phyloP scores from a whole-genome alignment of 2,113 vertebrate genomes.

The Apus apus region DNA sequence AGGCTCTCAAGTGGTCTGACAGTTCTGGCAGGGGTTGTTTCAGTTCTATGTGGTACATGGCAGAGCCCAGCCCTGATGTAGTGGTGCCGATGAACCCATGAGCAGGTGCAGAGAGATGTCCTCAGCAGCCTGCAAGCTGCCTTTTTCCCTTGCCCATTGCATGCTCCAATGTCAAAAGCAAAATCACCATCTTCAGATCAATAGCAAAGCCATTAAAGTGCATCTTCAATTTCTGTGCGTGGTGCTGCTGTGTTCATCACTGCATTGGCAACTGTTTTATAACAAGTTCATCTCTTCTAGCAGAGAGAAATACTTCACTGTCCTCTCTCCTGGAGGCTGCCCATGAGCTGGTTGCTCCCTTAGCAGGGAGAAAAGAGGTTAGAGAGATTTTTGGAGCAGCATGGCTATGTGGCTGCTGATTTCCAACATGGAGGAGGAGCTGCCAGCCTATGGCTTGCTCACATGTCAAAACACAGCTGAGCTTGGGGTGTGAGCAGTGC shows the following conservation, averaged over 20 bases:
- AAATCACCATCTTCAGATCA: conserved; percentile 32
- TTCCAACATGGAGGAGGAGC: neutral
- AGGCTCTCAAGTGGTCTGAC: rapidly evolving
- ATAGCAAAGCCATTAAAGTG: conserved; percentile 30
- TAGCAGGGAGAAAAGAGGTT: neutral
- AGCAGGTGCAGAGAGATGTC: neutral
- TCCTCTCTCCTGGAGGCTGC: neutral
- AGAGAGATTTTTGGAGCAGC: neutral
- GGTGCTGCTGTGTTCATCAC: neutral
- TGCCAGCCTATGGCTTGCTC: neutral
- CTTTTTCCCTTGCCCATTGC: neutral
- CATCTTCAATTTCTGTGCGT: neutral
- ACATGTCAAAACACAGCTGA: rapidly evolving
- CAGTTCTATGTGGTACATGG: rapidly evolving
- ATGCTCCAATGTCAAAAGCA: conserved; percentile 8
- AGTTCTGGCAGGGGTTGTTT: rapidly evolving
- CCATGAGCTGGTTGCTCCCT: neutral
- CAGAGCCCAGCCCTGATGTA: rapidly evolving
- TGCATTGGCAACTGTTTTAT: neutral
- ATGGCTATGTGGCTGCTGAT: neutral
- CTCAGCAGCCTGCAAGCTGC: neutral
- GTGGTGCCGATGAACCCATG: rapidly evolving
- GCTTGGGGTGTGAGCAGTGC: neutral
- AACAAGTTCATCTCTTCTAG: neutral
- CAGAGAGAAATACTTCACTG: neutral